Percentiles rank a stretch among this genome's conserved stretches.
Evolutionary conservation across 35 echinoderm and acorn worm genomes (phyloP).

Genomic region (Amphiura filiformis): DNA sequence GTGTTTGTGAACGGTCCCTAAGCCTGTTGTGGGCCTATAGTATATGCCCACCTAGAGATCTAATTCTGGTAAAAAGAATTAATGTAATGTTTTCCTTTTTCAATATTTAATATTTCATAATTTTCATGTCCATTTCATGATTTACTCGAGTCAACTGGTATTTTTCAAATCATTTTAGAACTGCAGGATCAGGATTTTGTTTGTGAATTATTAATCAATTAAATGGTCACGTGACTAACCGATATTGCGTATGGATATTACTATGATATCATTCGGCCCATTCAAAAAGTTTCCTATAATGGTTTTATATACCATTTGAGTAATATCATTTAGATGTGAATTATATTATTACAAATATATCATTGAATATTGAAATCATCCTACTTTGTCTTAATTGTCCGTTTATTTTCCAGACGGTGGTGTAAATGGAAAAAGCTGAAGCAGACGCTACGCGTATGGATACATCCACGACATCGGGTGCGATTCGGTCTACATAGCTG

Average conservation of each 20-base stretch:
- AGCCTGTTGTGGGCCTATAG: too few species aligned
- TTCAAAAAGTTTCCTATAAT: neutral
- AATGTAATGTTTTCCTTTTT: too few species aligned
- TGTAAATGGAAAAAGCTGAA: neutral
- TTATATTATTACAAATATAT: neutral
- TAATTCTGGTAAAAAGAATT: too few species aligned
- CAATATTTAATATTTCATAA: too few species aligned
- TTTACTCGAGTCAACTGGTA: too few species aligned
- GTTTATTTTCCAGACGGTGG: neutral
- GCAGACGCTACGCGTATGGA: neutral
- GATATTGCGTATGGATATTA: neutral
- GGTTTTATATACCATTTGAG: neutral
- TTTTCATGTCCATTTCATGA: too few species aligned
- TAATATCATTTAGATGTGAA: neutral
- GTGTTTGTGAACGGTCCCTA: too few species aligned
- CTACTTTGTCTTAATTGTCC: neutral
- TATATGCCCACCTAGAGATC: too few species aligned
- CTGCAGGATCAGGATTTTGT: too few species aligned
- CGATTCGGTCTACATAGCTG: neutral
- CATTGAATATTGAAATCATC: neutral
- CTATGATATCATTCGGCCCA: neutral
- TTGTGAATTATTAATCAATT: too few species aligned
- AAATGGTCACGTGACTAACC: neutral
- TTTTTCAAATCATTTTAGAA: too few species aligned
- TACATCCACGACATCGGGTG: neutral